Evolutionary conservation across 2,888 invertebrate species (phyloP), one percentile per base, ranked within the genome.

Genomic region (Myathropa florea): DNA sequence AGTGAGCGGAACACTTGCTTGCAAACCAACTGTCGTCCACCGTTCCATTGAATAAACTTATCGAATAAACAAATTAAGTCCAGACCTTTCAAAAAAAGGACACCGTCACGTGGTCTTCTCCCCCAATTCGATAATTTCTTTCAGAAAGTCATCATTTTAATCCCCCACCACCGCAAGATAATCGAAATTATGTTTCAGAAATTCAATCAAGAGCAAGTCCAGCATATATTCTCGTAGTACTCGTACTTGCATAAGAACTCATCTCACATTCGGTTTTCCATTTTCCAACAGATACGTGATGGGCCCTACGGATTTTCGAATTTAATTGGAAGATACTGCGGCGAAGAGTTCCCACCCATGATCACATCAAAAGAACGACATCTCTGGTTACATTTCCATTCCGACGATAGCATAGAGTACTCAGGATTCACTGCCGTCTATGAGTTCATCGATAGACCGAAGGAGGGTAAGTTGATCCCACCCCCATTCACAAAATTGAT

Each of bases 351-450:
- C 90, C 97, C 97, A 26, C 95, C 95, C 21, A 94, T 95, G 91
- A 94, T 97, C 89, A 95, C 94, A 75, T 96, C 97, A 21, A 94
- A 95, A 81, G 95, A 95, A 88, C 93, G 96, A 63, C 95, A 95
- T 92, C 94, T 97, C 79, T 97, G 97, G 97, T 93, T 97, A 77
- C 94, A 95, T 86, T 97, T 97, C 93, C 94, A 94, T 89, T 96
- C 97, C 9, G 97, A 97, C 90, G 96, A 96, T 89, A 96, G 95
- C 90, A 96, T 97, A 89, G 96, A 97, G 92, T 95, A 96, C 90
- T 93, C 93, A 33, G 97, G 97, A 1, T 97, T 97, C 93, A 94
- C 94, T 89, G 97, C 96, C 0, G 95, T 96, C 24, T 97, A 95
- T 92, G 94, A 94, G 88, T 95, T 94, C 91, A 93, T 95, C 78